phyloP scores from a whole-genome alignment of 2,797 vertebrate species.

The Setipinna tenuifilis region DNA sequence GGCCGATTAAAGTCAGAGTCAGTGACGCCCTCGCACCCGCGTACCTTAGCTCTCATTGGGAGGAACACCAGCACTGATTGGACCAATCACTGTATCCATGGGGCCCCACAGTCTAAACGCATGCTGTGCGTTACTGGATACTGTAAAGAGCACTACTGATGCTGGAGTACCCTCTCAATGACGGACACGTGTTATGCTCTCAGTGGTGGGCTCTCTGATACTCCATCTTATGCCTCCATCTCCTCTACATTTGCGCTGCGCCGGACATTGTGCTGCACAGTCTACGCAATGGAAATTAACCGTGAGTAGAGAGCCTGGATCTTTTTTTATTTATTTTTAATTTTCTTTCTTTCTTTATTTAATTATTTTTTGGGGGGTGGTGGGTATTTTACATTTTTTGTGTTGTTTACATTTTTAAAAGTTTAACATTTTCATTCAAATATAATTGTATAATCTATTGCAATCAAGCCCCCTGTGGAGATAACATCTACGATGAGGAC shows the following conservation, averaged over 20 bases:
- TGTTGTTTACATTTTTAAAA: too few species aligned
- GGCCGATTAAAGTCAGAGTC: neutral
- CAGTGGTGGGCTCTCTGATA: neutral
- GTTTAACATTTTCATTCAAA: too few species aligned
- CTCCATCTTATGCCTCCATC: neutral
- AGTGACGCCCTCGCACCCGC: neutral
- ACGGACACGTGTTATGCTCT: neutral
- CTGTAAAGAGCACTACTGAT: neutral
- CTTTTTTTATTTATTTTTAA: conserved; percentile 7
- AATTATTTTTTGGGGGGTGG: too few species aligned
- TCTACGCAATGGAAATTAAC: conserved; percentile 99
- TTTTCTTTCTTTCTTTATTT: neutral
- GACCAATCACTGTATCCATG: conserved; percentile 1
- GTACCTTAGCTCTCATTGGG: conserved; percentile 7
- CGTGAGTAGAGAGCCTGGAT: conserved; percentile 82
- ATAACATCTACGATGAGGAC: conserved; percentile 96
- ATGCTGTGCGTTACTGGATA: neutral
- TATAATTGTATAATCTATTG: too few species aligned
- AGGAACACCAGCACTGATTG: neutral
- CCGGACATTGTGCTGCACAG: conserved; percentile 64
- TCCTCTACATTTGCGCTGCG: neutral
- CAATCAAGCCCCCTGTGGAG: conserved; percentile 93
- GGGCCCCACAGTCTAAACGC: neutral
- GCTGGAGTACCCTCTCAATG: conserved; percentile 16
- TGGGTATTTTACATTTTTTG: too few species aligned